Evolutionary conservation across 2,797 vertebrate species (phyloP), one percentile per base, ranked within the genome.

Genomic region (Falco columbarius): DNA sequence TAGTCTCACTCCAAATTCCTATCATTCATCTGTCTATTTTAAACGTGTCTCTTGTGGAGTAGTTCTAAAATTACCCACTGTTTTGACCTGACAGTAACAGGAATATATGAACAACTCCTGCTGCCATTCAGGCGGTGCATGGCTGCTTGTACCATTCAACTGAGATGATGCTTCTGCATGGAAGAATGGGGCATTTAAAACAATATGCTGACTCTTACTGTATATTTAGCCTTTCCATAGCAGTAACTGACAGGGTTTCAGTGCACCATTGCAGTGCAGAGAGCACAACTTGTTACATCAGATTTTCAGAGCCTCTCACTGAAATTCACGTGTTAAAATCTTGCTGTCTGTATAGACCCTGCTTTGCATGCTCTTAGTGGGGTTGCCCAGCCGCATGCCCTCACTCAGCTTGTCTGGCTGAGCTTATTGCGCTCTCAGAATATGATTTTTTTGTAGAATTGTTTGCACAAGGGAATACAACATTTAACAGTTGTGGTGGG

Each of bases 11-110:
- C 76, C 44, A 76, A 81, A 92, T 90, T 90, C 63, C 26, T 86
- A 59, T 91, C 51, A 76, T 89, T 95, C 93, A 92, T 87, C 62
- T 91, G 68, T 46, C 70, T 90, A 52, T 95, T 97, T 95, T 93
- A 89, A 93, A 93, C 2, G 6, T 89, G 34, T 79, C 73, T 91
- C 70, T 93, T 66, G 26, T 73, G 86, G 74, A 90, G 83, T 61
- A 84, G 74, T 87, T 84, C 67, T 97, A 94, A 90, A 97, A 94
- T 95, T 85, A 94, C 21, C n/a, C 52, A 32, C 55, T 82, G 51
- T 84, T 95, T 75, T 92, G 83, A 86, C 88, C 86, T 93, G 70
- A 86, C 26, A 44, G 54, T n/a, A 72, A 42, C 32, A 40, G 67
- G 59, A 94, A 44, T 86, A 56, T 70, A 40, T 19, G 67, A 90